Percentiles rank a stretch among this genome's conserved stretches.
phyloP scores from a whole-genome alignment of 2,113 vertebrate species.

The Uropsilus gracilis region DNA sequence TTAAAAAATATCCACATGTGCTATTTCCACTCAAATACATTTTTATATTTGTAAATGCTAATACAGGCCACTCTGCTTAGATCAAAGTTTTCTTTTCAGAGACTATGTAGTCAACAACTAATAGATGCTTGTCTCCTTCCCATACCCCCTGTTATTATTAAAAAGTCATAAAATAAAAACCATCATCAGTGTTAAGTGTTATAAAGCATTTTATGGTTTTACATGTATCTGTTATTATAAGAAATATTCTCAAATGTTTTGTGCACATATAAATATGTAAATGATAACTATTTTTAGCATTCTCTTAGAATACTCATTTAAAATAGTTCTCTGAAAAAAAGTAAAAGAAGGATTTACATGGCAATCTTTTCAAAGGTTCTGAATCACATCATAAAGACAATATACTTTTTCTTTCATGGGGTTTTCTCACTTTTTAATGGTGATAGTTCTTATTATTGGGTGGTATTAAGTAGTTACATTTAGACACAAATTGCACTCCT shows the following conservation, averaged over 20 bases:
- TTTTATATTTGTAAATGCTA: neutral
- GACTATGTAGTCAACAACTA: neutral
- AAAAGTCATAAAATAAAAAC: neutral
- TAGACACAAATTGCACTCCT: neutral
- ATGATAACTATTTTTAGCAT: neutral
- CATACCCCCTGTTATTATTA: neutral
- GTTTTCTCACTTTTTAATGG: constrained; percentile 10
- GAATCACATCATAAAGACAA: neutral
- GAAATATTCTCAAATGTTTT: neutral
- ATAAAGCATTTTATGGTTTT: neutral
- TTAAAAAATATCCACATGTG: neutral
- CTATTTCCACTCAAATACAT: neutral
- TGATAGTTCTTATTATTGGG: neutral
- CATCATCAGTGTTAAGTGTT: neutral
- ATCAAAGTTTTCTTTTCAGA: neutral
- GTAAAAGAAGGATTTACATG: neutral
- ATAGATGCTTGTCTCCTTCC: neutral
- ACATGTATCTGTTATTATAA: neutral
- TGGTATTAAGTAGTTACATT: neutral
- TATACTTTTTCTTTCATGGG: neutral
- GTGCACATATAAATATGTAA: neutral
- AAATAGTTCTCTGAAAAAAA: neutral
- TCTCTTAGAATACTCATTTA: neutral
- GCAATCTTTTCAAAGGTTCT: neutral
- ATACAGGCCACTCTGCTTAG: neutral